Percentiles rank a stretch among this genome's conserved stretches.
phyloP scores from a whole-genome alignment of 2,113 vertebrate genomes.

The Ammodytes marinus region DNA sequence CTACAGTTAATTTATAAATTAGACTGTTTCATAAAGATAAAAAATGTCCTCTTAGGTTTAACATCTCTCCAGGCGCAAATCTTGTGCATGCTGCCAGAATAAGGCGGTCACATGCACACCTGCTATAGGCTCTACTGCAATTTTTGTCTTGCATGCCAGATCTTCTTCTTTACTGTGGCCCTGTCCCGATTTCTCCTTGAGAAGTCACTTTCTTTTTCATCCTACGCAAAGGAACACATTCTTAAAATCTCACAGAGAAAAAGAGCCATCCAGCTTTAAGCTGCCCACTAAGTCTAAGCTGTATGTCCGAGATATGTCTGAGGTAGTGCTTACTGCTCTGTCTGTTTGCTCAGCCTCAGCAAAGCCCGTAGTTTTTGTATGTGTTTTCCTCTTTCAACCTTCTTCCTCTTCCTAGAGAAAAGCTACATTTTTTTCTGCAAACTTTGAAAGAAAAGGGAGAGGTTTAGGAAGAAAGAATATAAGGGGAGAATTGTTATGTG shows the following conservation, averaged over 20 bases:
- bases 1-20: too few relatives aligned
- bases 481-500: constrained; percentile 54
- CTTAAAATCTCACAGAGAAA: constrained; percentile 31
- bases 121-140: constrained; percentile 16
- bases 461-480: constrained; percentile 15
- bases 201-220: constrained; percentile 29
- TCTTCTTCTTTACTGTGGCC: constrained; percentile 38
- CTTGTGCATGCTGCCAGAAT: constrained; percentile 18
- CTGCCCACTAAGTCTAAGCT: constrained; percentile 75
- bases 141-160: constrained; percentile 19
- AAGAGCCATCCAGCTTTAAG: constrained; percentile 50
- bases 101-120: not conserved
- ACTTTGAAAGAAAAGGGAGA: constrained; percentile 52
- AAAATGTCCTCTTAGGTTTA: not conserved
- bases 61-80: not conserved
- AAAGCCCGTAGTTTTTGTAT: constrained; percentile 61
- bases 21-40: too few relatives aligned
- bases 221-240: constrained; percentile 13
- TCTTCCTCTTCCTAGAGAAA: constrained; percentile 41
- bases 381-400: constrained; percentile 20
- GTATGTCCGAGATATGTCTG: constrained; percentile 68
- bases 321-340: constrained; percentile 54
- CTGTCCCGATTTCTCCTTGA: constrained; percentile 45
- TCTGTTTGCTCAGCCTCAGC: constrained; percentile 60
- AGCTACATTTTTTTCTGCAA: constrained; percentile 57